These are phyloP conservation scores for Aphaenogaster floridana DNA, from an alignment of 1,140 invertebrate genomes.

Conservation along the genomic window DNA sequence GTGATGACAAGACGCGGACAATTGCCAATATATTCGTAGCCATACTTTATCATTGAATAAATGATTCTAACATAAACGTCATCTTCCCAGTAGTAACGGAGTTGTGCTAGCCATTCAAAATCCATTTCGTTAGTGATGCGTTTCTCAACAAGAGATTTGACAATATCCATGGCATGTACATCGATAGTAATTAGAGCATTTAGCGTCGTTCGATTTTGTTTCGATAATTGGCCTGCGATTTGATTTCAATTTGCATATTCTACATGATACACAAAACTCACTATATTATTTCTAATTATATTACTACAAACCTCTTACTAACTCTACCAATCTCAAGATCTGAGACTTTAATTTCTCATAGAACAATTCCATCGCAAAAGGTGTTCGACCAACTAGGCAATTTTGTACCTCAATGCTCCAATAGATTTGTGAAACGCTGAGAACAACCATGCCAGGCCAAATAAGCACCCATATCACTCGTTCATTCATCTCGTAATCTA, in stretches of 20 bases:
- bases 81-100: slow-evolving; percentile 97
- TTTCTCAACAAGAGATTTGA: slow-evolving; percentile 91
- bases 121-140: slow-evolving; percentile 92
- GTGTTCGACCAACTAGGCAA: slow-evolving; percentile 88
- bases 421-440: slow-evolving; percentile 95
- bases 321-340: slow-evolving; percentile 89
- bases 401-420: slow-evolving; percentile 95
- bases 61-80: slow-evolving; percentile 94
- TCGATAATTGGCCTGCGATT: slow-evolving; percentile 88
- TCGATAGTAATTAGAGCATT: slow-evolving; percentile 96
- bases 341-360: slow-evolving; percentile 87
- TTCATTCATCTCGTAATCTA: slow-evolving; percentile 89
- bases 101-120: slow-evolving; percentile 96
- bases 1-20: slow-evolving; percentile 91
- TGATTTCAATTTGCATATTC: background rate
- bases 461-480: slow-evolving; percentile 92
- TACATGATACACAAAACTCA: background rate
- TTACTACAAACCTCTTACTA: slow-evolving; percentile 80
- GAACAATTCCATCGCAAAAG: slow-evolving; percentile 87
- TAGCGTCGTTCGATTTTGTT: slow-evolving; percentile 92
- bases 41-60: slow-evolving; percentile 94
- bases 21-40: slow-evolving; percentile 97
- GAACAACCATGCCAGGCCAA: slow-evolving; percentile 96
- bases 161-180: slow-evolving; percentile 96
- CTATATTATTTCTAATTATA: background rate